Conservation (phyloP, 2,113 vertebrate species). For the Furnarius figulus region DNA sequence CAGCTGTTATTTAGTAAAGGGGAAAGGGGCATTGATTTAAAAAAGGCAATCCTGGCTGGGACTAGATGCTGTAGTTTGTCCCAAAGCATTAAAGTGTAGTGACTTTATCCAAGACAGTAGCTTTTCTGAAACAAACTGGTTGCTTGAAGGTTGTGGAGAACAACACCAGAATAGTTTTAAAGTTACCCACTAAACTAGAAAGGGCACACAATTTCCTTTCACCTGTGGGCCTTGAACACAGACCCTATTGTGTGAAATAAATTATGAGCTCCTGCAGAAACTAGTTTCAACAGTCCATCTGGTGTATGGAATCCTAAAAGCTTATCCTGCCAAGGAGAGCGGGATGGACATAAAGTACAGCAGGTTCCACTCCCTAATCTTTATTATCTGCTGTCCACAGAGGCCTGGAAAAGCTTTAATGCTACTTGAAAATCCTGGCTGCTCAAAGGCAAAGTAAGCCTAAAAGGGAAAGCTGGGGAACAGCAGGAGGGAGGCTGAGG, state of each 20-base stretch:
- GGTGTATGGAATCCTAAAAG: background rate
- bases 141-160: background rate
- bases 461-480: background rate
- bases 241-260: background rate
- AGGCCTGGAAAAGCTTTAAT: background rate
- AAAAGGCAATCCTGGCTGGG: background rate
- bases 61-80: background rate
- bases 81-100: background rate
- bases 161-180: background rate
- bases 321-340: background rate
- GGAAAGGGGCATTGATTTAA: background rate
- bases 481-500: background rate
- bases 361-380: background rate
- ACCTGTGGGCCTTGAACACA: background rate
- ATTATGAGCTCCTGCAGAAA: background rate
- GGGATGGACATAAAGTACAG: background rate
- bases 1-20: background rate
- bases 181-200: background rate
- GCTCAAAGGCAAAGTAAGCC: background rate
- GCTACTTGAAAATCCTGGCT: background rate
- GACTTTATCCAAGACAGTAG: background rate
- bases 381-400: background rate
- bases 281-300: background rate
- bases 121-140: background rate
- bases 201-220: background rate